Percentiles rank a stretch among this genome's conserved stretches.
These are phyloP conservation scores for Eulemur rubriventer DNA, from an alignment of 2,797 vertebrate genomes.

Conservation along the genomic window DNA sequence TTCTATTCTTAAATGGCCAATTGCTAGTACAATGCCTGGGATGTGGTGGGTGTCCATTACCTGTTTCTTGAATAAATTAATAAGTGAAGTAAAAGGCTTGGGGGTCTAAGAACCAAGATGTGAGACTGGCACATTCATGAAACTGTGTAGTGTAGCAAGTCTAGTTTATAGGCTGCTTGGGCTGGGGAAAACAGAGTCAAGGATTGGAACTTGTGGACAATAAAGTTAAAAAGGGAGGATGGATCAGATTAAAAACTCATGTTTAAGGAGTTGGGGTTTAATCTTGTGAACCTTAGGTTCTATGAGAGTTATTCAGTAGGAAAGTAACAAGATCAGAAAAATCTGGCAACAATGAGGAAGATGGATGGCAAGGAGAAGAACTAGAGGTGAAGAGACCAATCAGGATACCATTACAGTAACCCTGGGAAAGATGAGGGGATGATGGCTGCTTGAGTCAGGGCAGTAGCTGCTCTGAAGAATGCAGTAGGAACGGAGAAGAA, in stretches of 20 bases:
- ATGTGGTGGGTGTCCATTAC: background rate
- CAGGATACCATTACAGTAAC: no score
- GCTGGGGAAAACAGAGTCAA: background rate
- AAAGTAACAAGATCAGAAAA: background rate
- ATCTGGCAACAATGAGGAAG: background rate
- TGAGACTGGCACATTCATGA: background rate
- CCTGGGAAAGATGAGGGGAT: background rate
- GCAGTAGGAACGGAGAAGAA: background rate
- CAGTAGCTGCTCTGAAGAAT: background rate
- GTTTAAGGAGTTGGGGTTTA: background rate
- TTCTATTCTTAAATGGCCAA: constrained; percentile 29
- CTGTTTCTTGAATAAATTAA: background rate
- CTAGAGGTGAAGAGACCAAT: background rate
- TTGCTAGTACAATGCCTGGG: background rate
- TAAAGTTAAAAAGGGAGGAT: background rate
- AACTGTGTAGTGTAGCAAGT: background rate
- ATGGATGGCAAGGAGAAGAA: background rate
- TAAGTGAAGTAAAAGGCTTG: background rate
- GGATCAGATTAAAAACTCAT: background rate
- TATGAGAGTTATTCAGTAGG: background rate
- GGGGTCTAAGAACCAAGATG: background rate
- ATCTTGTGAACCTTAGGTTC: background rate
- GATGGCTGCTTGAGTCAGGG: background rate
- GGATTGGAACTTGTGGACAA: background rate
- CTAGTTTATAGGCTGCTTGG: background rate